Percentiles rank a stretch among this genome's conserved stretches.
Evolutionary conservation across 2,888 invertebrate genomes (phyloP).

Genomic region (Eristalis pertinax): DNA sequence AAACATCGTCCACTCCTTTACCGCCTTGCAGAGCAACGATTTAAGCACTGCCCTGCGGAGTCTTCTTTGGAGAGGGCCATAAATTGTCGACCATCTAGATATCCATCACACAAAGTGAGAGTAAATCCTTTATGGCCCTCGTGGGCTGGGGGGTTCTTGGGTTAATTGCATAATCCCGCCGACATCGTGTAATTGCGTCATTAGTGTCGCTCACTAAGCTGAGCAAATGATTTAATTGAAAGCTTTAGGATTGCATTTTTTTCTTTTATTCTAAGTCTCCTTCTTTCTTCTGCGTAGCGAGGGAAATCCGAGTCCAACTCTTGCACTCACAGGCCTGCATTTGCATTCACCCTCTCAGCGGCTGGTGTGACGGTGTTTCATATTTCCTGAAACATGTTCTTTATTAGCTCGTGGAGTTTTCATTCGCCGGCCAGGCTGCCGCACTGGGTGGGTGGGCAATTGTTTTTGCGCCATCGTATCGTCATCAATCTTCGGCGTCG

Average conservation of each 20-base stretch:
- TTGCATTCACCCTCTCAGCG: not conserved
- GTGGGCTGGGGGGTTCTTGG: not conserved
- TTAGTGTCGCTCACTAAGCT: constrained; percentile 33
- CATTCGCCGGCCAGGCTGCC: not conserved
- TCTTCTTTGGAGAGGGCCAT: not conserved
- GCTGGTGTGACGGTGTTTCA: not conserved
- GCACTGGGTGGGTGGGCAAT: not conserved
- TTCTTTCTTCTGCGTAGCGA: too few relatives aligned
- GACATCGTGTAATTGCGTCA: constrained; percentile 43
- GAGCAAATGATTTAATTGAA: constrained; percentile 49
- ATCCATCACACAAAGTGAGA: constrained; percentile 18
- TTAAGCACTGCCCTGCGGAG: not conserved
- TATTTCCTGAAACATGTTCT: not conserved
- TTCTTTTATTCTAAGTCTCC: not conserved
- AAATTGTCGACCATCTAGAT: not conserved
- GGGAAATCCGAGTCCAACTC: not conserved
- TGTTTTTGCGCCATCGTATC: not conserved
- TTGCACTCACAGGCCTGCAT: not conserved
- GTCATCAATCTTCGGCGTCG: not conserved
- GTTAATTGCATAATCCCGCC: constrained; percentile 34
- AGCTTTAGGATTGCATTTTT: constrained; percentile 5
- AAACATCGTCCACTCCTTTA: not conserved
- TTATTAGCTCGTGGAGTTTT: not conserved
- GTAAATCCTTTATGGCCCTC: constrained; percentile 2
- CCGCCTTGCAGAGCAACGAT: not conserved